phyloP scores from a whole-genome alignment of 1,140 invertebrate genomes.

The Neodiprion lecontei region DNA sequence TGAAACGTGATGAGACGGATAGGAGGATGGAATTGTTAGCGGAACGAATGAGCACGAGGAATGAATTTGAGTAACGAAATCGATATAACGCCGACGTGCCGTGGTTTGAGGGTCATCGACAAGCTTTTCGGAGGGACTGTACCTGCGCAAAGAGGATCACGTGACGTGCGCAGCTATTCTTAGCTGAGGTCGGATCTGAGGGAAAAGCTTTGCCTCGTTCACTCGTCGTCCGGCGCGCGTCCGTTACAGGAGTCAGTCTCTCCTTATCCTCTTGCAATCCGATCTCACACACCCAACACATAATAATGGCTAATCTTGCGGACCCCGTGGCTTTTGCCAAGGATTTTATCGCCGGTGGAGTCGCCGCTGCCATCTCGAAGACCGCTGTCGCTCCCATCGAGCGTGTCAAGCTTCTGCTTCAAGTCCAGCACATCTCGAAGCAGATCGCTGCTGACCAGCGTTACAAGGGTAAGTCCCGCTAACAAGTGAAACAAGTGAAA shows the following conservation, averaged over 20 bases:
- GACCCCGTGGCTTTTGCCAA: slow-evolving; percentile 77
- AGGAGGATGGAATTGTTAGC: not conserved
- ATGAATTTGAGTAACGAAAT: not conserved
- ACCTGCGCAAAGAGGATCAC: slow-evolving; percentile 48
- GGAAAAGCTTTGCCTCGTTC: slow-evolving; percentile 51
- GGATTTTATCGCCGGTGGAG: slow-evolving; percentile 86
- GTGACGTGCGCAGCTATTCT: slow-evolving; percentile 59
- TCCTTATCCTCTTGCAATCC: slow-evolving; percentile 50
- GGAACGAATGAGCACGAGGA: not conserved
- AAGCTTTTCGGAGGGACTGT: slow-evolving; percentile 25
- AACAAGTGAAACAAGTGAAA: not conserved
- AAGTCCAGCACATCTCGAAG: slow-evolving; percentile 87
- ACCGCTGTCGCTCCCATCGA: slow-evolving; percentile 89
- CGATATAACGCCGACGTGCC: not conserved
- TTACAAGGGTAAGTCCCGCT: slow-evolving; percentile 76
- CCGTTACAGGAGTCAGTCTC: slow-evolving; percentile 49
- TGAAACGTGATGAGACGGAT: not conserved
- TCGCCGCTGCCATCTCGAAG: slow-evolving; percentile 88
- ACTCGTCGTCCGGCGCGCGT: slow-evolving; percentile 63
- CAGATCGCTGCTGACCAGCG: slow-evolving; percentile 80
- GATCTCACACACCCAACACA: slow-evolving; percentile 33
- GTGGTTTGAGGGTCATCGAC: not conserved
- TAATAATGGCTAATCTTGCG: slow-evolving; percentile 60
- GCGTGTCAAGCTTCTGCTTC: slow-evolving; percentile 88
- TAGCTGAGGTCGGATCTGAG: slow-evolving; percentile 49